A percentile compares a stretch with the other conserved stretches of the same genome.
phyloP scores from a whole-genome alignment of 2,797 vertebrate genomes.

The Pseudomugil gertrudae region DNA sequence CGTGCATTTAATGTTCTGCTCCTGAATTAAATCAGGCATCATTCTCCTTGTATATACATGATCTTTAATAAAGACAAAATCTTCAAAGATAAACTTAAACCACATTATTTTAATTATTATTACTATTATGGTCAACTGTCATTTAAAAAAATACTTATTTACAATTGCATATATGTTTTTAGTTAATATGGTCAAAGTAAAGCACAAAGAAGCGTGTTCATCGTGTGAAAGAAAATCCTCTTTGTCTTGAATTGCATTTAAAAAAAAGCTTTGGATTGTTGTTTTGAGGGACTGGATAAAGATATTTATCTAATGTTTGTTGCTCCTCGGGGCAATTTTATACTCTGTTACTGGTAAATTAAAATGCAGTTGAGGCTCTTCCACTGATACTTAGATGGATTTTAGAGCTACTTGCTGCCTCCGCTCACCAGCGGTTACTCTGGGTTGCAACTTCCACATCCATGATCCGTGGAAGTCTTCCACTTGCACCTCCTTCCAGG shows the following conservation, averaged over 20 bases:
- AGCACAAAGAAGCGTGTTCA: constrained; percentile 14
- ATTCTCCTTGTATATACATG: neutral
- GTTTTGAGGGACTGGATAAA: constrained; percentile 55
- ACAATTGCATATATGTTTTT: constrained; percentile 57
- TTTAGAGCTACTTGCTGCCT: too few species aligned
- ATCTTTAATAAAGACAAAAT: neutral
- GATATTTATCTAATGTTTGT: constrained; percentile 26
- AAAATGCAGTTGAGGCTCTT: constrained; percentile 11
- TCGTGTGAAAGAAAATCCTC: constrained; percentile 35
- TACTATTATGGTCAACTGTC: constrained; percentile 33
- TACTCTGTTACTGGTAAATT: constrained; percentile 18
- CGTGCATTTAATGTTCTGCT: too few species aligned
- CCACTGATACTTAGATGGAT: too few species aligned
- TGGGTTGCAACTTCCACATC: constrained; percentile 74
- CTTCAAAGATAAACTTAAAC: constrained; percentile 4
- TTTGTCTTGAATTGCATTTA: constrained; percentile 44
- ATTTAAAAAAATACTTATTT: constrained; percentile 50
- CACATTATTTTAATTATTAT: constrained; percentile 51
- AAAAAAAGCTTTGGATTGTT: constrained; percentile 61
- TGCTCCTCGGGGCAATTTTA: constrained; percentile 17
- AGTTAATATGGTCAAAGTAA: constrained; percentile 33
- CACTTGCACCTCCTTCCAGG: constrained; percentile 85
- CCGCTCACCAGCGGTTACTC: constrained; percentile 79
- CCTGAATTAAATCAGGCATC: neutral
- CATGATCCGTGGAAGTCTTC: constrained; percentile 80